Base-by-base conservation (phyloP, 2,888 invertebrate genomes). In the Chloromyia formosa region DNA sequence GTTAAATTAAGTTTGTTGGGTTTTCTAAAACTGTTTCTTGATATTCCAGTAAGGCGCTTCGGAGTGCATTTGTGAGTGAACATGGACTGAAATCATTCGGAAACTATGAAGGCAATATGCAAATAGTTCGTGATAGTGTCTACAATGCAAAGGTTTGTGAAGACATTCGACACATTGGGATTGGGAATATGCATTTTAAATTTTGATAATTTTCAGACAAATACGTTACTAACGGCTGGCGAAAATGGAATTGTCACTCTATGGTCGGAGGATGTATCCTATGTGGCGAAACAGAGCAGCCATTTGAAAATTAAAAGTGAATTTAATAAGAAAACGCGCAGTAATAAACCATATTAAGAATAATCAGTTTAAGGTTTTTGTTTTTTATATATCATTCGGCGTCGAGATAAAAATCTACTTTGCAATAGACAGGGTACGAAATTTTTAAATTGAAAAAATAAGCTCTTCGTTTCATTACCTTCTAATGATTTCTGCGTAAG, bases 21-120 rank as follows among this genome's bases (percentile, higher is more conserved):
- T 18, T 68, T 68, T 22, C 49, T 20, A 49, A 20, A 53, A 64
- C 9, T 18, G 12, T 3, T 2, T 20, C 45, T 18, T 18, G 12
- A 12, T 71, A 14, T 18, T 58, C 10, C 20, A 71, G 71, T 42
- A 54, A 71, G 23, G 18, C 35, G 2, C 58, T 71, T 20, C 2
- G 71, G 14, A 71, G 71, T 40, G 40, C 58, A 14, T 20, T 20
- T 14, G 12, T 58, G 14, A 12, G 20, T 18, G 58, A 54, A 22
- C 14, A 58, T 14, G 20, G 12, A 7, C 16, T 71, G 2, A 54
- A 42, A 20, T 42, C 71, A 4, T 42, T 40, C 20, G 71, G 27
- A 16, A 58, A 71, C 22, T 71, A 71, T 58, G 56, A 58, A 20
- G 42, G n/a, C 0, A 71, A 71, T 54, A 71, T 40, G 27, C 71